Conservation (phyloP, 64 coral and sea anemone genomes). For the Dendronephthya gigantea region DNA sequence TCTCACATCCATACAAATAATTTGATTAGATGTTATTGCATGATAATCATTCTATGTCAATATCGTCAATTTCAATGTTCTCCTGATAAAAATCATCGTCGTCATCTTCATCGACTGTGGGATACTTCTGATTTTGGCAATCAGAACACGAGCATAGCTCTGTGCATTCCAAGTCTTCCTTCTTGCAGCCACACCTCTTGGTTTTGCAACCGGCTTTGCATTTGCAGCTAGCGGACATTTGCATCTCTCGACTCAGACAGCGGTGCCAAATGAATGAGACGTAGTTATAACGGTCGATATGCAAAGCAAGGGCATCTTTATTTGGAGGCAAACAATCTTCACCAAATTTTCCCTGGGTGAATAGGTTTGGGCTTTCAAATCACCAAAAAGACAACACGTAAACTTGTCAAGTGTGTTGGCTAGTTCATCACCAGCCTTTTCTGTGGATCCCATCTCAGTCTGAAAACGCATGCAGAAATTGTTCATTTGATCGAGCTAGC, state of each 20-base stretch:
- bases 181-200: not conserved
- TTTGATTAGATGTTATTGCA: not conserved
- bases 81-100: constrained; percentile 9
- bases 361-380: not conserved
- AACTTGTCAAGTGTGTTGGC: not conserved
- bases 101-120: constrained; percentile 4
- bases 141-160: constrained; percentile 6
- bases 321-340: not conserved
- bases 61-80: not conserved
- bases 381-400: not conserved
- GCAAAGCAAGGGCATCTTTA: not conserved
- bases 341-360: not conserved
- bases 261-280: not conserved
- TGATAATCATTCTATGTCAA: not conserved
- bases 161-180: constrained; percentile 9
- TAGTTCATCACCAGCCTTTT: not conserved
- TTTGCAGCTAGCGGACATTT: not conserved
- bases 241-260: not conserved
- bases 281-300: not conserved
- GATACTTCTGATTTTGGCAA: constrained; percentile 11
- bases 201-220: constrained; percentile 1
- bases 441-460: not conserved
- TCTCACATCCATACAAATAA: not conserved
- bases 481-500: not conserved
- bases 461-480: not conserved